A percentile compares a stretch with the other conserved stretches of the same genome.
These are phyloP conservation scores for Proteles cristata DNA, from an alignment of 2,113 vertebrate genomes.

Conservation along the genomic window DNA sequence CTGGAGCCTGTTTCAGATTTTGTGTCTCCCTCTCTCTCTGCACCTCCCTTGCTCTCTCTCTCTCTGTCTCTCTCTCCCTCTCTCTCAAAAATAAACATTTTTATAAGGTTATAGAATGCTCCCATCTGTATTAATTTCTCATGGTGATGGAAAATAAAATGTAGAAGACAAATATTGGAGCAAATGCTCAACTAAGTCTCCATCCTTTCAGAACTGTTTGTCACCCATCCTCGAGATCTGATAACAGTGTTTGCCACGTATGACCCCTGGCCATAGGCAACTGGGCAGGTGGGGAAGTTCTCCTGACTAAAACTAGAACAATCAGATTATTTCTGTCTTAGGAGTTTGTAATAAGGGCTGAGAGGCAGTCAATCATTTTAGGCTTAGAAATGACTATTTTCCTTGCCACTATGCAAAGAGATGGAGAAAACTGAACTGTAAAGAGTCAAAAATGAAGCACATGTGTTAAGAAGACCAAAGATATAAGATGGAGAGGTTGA, in stretches of 20 bases:
- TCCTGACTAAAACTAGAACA: background rate
- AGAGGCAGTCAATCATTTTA: background rate
- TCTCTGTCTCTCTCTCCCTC: too few relatives aligned
- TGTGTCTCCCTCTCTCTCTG: too few relatives aligned
- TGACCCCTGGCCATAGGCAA: background rate
- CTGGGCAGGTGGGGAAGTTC: background rate
- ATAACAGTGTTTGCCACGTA: background rate
- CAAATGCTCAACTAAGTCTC: background rate
- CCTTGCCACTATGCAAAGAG: background rate
- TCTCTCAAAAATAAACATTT: too few relatives aligned
- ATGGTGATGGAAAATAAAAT: background rate
- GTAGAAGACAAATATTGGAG: background rate
- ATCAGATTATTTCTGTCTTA: background rate
- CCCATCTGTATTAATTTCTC: background rate
- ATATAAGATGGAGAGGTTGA: background rate
- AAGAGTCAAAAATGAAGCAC: background rate
- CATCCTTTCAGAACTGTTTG: background rate
- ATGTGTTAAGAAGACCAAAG: slow-evolving; percentile 23
- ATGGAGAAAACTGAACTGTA: background rate
- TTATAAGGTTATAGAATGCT: background rate
- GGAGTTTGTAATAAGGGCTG: background rate
- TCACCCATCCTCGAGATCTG: background rate
- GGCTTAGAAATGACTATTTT: background rate
- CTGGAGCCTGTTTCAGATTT: too few relatives aligned
- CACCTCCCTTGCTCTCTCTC: too few relatives aligned